Evolutionary conservation across 2,888 invertebrate species (phyloP).

Genomic region (Epinotia bilunana): DNA sequence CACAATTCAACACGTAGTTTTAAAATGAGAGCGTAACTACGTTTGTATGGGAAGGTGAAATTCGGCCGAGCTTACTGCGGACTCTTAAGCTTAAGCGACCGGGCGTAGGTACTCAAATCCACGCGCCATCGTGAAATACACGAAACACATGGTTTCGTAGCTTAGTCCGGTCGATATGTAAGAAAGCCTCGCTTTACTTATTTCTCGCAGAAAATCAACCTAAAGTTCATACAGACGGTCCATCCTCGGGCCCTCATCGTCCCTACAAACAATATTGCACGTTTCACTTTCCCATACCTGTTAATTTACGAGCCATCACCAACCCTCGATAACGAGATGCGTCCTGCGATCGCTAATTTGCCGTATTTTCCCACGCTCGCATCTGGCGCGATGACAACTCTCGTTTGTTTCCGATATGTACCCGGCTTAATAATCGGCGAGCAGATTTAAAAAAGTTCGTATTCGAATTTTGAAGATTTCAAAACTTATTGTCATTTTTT

Average conservation of each 20-base stretch:
- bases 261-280: constrained; percentile 6
- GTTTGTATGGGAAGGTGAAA: too few species aligned
- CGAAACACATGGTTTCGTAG: too few species aligned
- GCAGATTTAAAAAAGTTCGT: not conserved
- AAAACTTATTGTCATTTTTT: not conserved
- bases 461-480: not conserved
- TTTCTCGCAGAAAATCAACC: not conserved
- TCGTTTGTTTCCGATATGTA: constrained; percentile 47
- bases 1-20: too few species aligned
- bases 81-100: too few species aligned
- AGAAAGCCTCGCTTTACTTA: not conserved
- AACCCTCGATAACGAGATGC: constrained; percentile 57
- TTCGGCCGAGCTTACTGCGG: too few species aligned
- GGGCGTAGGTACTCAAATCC: too few species aligned
- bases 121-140: too few species aligned
- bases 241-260: not conserved
- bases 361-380: constrained; percentile 73
- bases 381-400: constrained; percentile 64
- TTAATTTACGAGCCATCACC: constrained; percentile 2
- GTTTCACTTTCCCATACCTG: not conserved
- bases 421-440: not conserved
- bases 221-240: not conserved
- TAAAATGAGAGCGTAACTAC: too few species aligned
- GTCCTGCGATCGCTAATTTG: constrained; percentile 62
- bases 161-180: not conserved